These are phyloP conservation scores for Condylura cristata DNA, from an alignment of 2,113 vertebrate genomes.

Conservation along the genomic window DNA sequence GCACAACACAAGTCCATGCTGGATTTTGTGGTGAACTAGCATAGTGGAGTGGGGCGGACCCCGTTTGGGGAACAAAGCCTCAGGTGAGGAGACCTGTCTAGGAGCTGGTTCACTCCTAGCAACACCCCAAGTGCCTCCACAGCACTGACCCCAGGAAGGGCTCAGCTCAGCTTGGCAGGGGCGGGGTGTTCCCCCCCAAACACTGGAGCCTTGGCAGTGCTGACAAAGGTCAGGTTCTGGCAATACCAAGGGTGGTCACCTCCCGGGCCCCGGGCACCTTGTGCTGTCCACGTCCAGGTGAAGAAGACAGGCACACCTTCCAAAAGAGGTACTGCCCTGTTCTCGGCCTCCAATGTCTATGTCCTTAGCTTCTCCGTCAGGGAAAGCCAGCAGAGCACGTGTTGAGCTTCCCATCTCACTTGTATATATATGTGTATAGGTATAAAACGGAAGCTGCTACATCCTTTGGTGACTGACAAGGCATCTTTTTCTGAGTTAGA, in stretches of 20 bases:
- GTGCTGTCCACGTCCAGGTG: not conserved
- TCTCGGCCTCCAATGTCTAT: too few relatives aligned
- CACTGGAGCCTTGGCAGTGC: not conserved
- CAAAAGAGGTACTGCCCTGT: too few relatives aligned
- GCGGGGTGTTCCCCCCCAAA: not conserved
- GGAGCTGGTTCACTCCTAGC: not conserved
- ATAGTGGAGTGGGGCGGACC: not conserved
- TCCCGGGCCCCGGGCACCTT: conserved; percentile 11
- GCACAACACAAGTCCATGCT: not conserved
- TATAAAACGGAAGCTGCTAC: not conserved
- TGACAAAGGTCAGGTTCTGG: conserved; percentile 65
- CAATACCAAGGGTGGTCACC: conserved; percentile 5
- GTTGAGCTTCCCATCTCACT: not conserved
- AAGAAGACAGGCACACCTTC: conserved; percentile 35
- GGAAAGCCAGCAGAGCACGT: not conserved
- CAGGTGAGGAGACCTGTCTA: not conserved
- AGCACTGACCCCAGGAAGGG: not conserved
- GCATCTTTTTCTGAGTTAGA: not conserved
- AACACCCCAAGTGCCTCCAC: not conserved
- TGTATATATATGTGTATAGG: not conserved
- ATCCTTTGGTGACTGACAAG: not conserved
- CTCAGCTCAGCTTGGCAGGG: not conserved
- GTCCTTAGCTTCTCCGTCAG: not conserved
- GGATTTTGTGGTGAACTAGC: not conserved
- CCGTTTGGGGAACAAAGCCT: not conserved